Base-by-base conservation (phyloP, 1,140 invertebrate species). In the Drosophila bocki region DNA sequence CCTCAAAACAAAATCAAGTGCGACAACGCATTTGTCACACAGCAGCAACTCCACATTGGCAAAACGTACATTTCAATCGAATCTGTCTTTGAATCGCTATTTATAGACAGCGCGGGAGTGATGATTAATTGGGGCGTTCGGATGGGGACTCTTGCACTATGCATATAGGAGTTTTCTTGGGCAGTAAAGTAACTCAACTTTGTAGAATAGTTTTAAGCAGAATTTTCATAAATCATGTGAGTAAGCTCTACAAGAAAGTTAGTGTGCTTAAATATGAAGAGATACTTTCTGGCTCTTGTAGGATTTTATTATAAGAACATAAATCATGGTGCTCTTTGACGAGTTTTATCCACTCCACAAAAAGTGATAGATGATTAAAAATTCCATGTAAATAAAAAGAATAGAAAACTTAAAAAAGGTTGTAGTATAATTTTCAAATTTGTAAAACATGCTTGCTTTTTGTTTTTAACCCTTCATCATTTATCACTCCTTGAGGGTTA, bases 11-110 rank as follows among this genome's bases (percentile, higher is more conserved):
- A 74, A 56, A 63, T 48, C 56, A 57, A 71, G 68, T 71, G 65
- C 72, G 69, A 56, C 64, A 61, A 50, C 50, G 68, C 48, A 74
- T 65, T 64, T 68, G 63, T 78, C 75, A 56, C 57, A 76, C 26
- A 75, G 42, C 53, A 56, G 53, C 13, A 44, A 70, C 62, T 69
- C 44, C 44, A 39, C 44, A 48, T 64, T 64, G n/a, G 59, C 64
- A 22, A 59, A 59, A 17, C 29, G 8, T 44, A 50, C 29, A 29
- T 65, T 68, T 50, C 44, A 64, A 50, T 64, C 45, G 45, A 48
- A 35, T 47, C 29, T 45, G 47, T 37, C 50, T 63, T 19, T 44
- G 41, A 70, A 48, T 57, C 11, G 33, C n/a, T 70, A 54, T 67
- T 68, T 67, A 35, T 70, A 53, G 42, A 44, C 57, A 26, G 29